Percentiles rank a stretch among this genome's conserved stretches.
These are phyloP conservation scores for Pardalotus punctatus DNA, from an alignment of 2,113 vertebrate genomes.

Conservation along the genomic window DNA sequence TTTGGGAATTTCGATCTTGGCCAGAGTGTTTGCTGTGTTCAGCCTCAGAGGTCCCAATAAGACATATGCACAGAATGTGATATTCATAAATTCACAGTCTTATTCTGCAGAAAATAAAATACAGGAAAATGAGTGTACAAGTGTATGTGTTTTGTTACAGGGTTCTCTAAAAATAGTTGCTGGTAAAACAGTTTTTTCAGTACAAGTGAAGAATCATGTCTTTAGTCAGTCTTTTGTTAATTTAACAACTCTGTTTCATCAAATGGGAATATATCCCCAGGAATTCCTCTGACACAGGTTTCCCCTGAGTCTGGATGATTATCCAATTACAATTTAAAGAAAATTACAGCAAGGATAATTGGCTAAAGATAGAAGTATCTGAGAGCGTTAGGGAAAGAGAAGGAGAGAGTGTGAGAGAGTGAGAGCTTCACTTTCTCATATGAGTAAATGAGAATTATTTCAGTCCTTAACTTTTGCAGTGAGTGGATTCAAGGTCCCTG, in stretches of 20 bases:
- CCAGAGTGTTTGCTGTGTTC: neutral
- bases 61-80: neutral
- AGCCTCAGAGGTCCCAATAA: neutral
- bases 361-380: conserved; percentile 24
- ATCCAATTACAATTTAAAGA: conserved; percentile 32
- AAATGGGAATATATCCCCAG: neutral
- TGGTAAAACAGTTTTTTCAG: neutral
- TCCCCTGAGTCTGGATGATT: neutral
- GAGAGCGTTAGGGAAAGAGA: neutral
- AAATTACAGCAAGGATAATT: conserved; percentile 23
- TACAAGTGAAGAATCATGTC: neutral
- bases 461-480: neutral
- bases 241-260: neutral
- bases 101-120: neutral
- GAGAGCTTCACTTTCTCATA: neutral
- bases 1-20: neutral
- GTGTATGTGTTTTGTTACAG: neutral
- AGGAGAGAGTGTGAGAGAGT: neutral
- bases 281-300: conserved; percentile 30
- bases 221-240: neutral
- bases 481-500: neutral
- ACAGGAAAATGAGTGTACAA: neutral
- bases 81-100: neutral
- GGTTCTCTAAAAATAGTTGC: neutral
- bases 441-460: neutral